A percentile compares a stretch with the other conserved stretches of the same genome.
phyloP scores from a whole-genome alignment of 37 sponge, comb jelly and placozoan species.

The Tethya wilhelma region DNA sequence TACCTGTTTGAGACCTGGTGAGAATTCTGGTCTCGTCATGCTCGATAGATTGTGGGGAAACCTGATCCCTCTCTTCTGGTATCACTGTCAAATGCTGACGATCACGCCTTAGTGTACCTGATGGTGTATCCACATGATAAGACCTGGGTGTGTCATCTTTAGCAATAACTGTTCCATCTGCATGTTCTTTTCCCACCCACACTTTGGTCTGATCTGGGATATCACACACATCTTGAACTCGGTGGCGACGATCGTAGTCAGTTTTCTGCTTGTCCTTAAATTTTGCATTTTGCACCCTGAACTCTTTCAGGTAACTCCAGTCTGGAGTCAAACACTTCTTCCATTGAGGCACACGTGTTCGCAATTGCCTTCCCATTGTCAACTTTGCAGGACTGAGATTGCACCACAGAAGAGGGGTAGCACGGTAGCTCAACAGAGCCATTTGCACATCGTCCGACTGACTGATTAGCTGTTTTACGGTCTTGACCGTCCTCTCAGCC shows the following conservation, averaged over 20 bases:
- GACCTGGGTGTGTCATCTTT: constrained; percentile 27
- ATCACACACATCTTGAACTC: not conserved
- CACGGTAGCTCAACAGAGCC: constrained; percentile 45
- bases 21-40: too few relatives aligned
- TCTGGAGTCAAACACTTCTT: constrained; percentile 26
- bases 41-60: too few relatives aligned
- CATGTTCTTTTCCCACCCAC: constrained; percentile 29
- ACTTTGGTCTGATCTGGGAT: constrained; percentile 34
- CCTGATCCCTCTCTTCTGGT: too few relatives aligned
- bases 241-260: constrained; percentile 45
- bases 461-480: constrained; percentile 30
- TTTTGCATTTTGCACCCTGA: not conserved
- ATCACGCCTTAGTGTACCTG: constrained; percentile 27
- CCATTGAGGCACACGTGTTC: constrained; percentile 48
- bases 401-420: constrained; percentile 72
- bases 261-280: constrained; percentile 35
- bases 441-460: constrained; percentile 18
- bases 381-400: constrained; percentile 48
- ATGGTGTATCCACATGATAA: constrained; percentile 31
- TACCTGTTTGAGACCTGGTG: not conserved
- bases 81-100: not conserved
- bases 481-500: constrained; percentile 51
- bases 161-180: constrained; percentile 7
- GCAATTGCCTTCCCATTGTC: constrained; percentile 36
- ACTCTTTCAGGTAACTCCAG: constrained; percentile 43